phyloP scores from a whole-genome alignment of 2,888 invertebrate species.

The Tricholauxania praeusta region DNA sequence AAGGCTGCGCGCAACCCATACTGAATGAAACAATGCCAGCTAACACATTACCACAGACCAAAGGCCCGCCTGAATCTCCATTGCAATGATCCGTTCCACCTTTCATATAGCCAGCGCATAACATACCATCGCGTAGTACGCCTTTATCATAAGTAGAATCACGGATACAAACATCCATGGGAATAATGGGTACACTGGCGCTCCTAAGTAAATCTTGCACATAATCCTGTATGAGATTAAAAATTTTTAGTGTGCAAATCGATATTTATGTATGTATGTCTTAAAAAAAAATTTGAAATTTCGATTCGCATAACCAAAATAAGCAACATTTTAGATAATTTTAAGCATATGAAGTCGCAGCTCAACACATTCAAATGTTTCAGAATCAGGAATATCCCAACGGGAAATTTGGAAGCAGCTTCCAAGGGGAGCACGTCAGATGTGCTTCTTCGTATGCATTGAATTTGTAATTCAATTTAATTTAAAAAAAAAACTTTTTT shows the following conservation, averaged over 20 bases:
- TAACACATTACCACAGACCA: slow-evolving; percentile 49
- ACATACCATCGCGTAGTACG: slow-evolving; percentile 49
- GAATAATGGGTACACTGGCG: slow-evolving; percentile 56
- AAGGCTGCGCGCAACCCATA: slow-evolving; percentile 48
- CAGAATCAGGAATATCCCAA: too few species aligned
- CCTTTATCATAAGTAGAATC: slow-evolving; percentile 44
- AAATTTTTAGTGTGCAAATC: slow-evolving; percentile 38
- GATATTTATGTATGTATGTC: too few species aligned
- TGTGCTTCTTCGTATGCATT: too few species aligned
- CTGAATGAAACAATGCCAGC: slow-evolving; percentile 55
- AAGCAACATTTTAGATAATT: too few species aligned
- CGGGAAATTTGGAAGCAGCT: too few species aligned
- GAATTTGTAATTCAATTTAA: too few species aligned
- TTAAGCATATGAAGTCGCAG: too few species aligned
- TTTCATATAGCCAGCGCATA: slow-evolving; percentile 54
- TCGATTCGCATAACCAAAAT: too few species aligned
- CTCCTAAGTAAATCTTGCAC: slow-evolving; percentile 53
- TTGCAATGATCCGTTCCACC: slow-evolving; percentile 52
- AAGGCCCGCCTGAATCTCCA: slow-evolving; percentile 57
- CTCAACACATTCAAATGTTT: too few species aligned
- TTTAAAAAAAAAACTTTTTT: too few species aligned
- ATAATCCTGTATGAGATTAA: slow-evolving; percentile 37
- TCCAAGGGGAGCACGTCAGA: too few species aligned
- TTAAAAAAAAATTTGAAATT: too few species aligned
- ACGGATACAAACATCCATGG: slow-evolving; percentile 55